These are phyloP conservation scores for Crocallis elinguaria DNA, from an alignment of 2,888 invertebrate species.

Conservation along the genomic window DNA sequence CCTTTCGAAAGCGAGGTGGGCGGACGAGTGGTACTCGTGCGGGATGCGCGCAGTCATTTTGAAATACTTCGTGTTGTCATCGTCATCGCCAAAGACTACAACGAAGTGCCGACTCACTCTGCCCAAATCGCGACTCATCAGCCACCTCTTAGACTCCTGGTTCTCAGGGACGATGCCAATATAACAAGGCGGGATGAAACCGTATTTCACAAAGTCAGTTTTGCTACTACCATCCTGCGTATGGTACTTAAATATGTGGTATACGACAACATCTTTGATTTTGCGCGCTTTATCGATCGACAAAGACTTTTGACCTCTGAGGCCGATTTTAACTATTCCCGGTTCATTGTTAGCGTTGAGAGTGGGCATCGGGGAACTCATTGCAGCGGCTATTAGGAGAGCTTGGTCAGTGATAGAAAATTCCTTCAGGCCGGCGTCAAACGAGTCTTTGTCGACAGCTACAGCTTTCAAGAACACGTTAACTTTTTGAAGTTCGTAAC, in stretches of 20 bases:
- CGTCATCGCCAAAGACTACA: constrained; percentile 56
- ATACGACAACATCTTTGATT: constrained; percentile 67
- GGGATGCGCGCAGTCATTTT: constrained; percentile 52
- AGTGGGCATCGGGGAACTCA: constrained; percentile 60
- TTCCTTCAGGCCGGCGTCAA: constrained; percentile 66
- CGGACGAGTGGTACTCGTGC: constrained; percentile 29
- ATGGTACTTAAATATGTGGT: constrained; percentile 64
- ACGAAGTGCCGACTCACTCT: constrained; percentile 53
- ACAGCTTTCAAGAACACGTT: constrained; percentile 68
- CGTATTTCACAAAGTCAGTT: constrained; percentile 70
- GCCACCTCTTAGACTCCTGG: constrained; percentile 63
- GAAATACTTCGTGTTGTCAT: constrained; percentile 52
- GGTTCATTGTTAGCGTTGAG: constrained; percentile 35
- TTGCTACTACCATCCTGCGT: constrained; percentile 47
- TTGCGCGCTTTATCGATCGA: constrained; percentile 56
- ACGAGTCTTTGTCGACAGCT: constrained; percentile 72
- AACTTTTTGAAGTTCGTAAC: constrained; percentile 75
- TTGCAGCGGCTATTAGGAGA: constrained; percentile 42
- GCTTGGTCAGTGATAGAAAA: constrained; percentile 40
- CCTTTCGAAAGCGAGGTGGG: constrained; percentile 46
- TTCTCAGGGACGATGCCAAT: constrained; percentile 70
- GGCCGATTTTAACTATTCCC: constrained; percentile 54
- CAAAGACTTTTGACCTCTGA: constrained; percentile 60
- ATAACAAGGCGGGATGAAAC: constrained; percentile 60
- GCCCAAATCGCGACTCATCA: constrained; percentile 58